Conservation (phyloP, 2,797 vertebrate genomes). For the Chaetophractus vellerosus region DNA sequence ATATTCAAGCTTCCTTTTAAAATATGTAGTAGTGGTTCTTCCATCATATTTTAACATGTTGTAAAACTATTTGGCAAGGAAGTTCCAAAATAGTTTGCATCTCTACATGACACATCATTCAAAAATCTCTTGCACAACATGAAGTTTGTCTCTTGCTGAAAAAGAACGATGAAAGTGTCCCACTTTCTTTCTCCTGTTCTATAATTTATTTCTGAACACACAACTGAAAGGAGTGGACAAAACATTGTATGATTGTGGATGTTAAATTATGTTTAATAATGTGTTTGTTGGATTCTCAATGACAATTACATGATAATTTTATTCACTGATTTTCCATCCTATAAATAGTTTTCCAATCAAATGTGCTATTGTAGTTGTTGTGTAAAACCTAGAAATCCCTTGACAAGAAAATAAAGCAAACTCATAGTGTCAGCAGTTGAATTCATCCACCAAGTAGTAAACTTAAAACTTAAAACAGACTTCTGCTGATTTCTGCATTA, state of each 20-base stretch:
- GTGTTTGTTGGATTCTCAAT: slow-evolving; percentile 52
- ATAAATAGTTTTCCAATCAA: slow-evolving; percentile 55
- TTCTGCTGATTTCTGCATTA: slow-evolving; percentile 63
- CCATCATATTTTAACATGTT: slow-evolving; percentile 37
- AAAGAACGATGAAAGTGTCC: slow-evolving; percentile 14
- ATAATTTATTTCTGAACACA: slow-evolving; percentile 55
- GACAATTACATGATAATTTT: slow-evolving; percentile 60
- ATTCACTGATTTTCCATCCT: slow-evolving; percentile 58
- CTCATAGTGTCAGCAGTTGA: slow-evolving; percentile 50
- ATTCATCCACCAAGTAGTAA: slow-evolving; percentile 25
- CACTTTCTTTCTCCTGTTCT: slow-evolving; percentile 36
- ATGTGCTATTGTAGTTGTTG: slow-evolving; percentile 15
- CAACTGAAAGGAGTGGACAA: slow-evolving; percentile 56
- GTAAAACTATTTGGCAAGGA: slow-evolving; percentile 27
- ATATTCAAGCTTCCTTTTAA: slow-evolving; percentile 48
- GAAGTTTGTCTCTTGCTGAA: slow-evolving; percentile 57
- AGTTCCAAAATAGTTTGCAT: slow-evolving; percentile 48
- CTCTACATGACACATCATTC: slow-evolving; percentile 29
- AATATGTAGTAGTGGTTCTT: background rate
- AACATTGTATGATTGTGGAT: background rate
- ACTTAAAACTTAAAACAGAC: slow-evolving; percentile 39
- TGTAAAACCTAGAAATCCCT: slow-evolving; percentile 62
- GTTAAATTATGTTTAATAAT: slow-evolving; percentile 61
- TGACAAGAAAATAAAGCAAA: slow-evolving; percentile 67
- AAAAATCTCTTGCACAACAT: slow-evolving; percentile 34